These are phyloP conservation scores for Bothrops jararaca DNA, from an alignment of 2,113 vertebrate species.

Conservation along the genomic window DNA sequence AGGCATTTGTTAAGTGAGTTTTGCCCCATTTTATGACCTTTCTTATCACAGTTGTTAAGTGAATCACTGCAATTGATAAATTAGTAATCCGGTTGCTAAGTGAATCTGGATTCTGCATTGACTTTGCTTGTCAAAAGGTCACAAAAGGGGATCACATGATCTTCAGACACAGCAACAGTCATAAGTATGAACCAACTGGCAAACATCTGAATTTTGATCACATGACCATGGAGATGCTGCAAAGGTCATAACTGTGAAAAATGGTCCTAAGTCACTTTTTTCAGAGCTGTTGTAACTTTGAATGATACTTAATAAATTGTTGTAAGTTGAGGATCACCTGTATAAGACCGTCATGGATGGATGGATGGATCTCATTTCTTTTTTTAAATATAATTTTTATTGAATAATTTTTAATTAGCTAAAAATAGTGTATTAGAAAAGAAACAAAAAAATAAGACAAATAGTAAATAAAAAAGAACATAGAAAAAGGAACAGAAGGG, in stretches of 20 bases:
- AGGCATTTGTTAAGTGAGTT: background rate
- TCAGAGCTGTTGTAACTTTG: too few relatives aligned
- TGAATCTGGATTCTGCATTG: background rate
- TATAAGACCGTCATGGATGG: too few relatives aligned
- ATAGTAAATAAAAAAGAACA: too few relatives aligned
- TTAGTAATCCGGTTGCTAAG: background rate
- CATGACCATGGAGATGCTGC: background rate
- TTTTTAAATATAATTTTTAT: too few relatives aligned
- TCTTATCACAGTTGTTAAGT: background rate
- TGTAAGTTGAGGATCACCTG: too few relatives aligned
- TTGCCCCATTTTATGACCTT: background rate
- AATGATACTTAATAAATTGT: too few relatives aligned
- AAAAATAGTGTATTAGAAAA: too few relatives aligned
- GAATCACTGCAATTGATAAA: too few relatives aligned
- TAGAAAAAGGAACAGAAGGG: too few relatives aligned
- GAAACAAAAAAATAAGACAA: too few relatives aligned
- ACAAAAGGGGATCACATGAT: background rate
- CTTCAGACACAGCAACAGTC: background rate
- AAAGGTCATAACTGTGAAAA: background rate
- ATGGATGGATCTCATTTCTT: too few relatives aligned
- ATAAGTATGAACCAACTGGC: background rate
- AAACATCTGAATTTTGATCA: background rate
- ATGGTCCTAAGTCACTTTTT: background rate
- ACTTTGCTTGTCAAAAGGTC: background rate
- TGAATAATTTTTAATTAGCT: too few relatives aligned